A percentile compares a stretch with the other conserved stretches of the same genome.
phyloP scores from a whole-genome alignment of 2,797 vertebrate genomes.

The Heliangelus exortis region DNA sequence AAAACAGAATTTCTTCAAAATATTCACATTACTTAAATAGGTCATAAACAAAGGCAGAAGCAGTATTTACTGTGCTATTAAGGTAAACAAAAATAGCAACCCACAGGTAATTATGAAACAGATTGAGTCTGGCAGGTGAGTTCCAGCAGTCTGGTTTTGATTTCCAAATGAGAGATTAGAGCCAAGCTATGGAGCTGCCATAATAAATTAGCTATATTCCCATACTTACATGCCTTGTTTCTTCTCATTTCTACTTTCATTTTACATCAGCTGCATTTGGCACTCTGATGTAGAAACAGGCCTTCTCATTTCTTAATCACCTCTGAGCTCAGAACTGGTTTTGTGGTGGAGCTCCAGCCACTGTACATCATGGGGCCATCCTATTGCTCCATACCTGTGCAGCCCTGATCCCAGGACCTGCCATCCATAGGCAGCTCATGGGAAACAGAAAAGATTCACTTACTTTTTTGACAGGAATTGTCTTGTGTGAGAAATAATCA shows the following conservation, averaged over 20 bases:
- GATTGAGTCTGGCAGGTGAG: conserved; percentile 71
- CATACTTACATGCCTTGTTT: conserved; percentile 28
- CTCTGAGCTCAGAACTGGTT: not conserved
- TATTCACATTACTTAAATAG: conserved; percentile 34
- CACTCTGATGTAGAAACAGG: not conserved
- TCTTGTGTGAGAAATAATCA: not conserved
- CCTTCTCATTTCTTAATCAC: not conserved
- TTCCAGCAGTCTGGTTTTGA: conserved; percentile 72
- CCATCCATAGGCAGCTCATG: not conserved
- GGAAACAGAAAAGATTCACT: not conserved
- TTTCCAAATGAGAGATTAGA: conserved; percentile 52
- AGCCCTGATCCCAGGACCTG: not conserved
- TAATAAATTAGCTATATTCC: conserved; percentile 61
- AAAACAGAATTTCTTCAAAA: conserved; percentile 46
- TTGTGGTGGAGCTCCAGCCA: not conserved
- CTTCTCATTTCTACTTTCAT: conserved; percentile 71
- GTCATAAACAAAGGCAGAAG: conserved; percentile 58
- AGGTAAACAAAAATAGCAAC: conserved; percentile 74
- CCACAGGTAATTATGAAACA: conserved; percentile 61
- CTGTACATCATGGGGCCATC: not conserved
- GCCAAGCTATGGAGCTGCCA: conserved; percentile 53
- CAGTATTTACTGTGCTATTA: conserved; percentile 55
- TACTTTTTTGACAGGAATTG: not conserved
- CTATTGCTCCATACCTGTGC: not conserved
- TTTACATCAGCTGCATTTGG: conserved; percentile 65